phyloP scores from a whole-genome alignment of 1,140 invertebrate genomes.

The Neodiprion lecontei region DNA sequence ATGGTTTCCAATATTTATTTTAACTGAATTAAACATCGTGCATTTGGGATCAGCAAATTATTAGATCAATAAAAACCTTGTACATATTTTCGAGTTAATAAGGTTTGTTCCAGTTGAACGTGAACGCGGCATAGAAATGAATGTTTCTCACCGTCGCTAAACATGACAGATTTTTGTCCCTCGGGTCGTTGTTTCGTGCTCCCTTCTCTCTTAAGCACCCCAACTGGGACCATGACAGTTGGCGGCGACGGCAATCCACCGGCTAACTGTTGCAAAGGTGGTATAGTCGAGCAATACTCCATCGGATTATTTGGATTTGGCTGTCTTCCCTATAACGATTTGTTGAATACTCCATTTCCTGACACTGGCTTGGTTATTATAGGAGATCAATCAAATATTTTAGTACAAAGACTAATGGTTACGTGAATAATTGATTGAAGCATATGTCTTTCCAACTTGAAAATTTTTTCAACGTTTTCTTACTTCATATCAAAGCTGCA shows the following conservation, averaged over 20 bases:
- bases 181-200: conserved; percentile 62
- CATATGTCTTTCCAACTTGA: too few relatives aligned
- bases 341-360: conserved; percentile 69
- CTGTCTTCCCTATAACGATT: conserved; percentile 62
- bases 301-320: conserved; percentile 90
- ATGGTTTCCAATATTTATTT: too few relatives aligned
- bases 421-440: too few relatives aligned
- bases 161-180: conserved; percentile 83
- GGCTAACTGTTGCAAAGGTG: conserved; percentile 78
- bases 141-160: conserved; percentile 77
- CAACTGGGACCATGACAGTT: conserved; percentile 85
- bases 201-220: conserved; percentile 80
- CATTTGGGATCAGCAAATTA: too few relatives aligned
- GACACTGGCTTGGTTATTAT: conserved; percentile 59
- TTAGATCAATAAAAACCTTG: too few relatives aligned
- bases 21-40: too few relatives aligned
- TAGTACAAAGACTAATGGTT: neutral
- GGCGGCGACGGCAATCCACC: conserved; percentile 66
- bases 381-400: too few relatives aligned
- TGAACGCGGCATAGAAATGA: conserved; percentile 13
- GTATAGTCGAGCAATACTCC: conserved; percentile 89
- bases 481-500: too few relatives aligned
- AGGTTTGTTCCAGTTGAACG: neutral
- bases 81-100: too few relatives aligned
- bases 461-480: too few relatives aligned